Evolutionary conservation across 2,888 invertebrate genomes (phyloP), one percentile per base, ranked within the genome.

Genomic region (Vesta saturnalis): DNA sequence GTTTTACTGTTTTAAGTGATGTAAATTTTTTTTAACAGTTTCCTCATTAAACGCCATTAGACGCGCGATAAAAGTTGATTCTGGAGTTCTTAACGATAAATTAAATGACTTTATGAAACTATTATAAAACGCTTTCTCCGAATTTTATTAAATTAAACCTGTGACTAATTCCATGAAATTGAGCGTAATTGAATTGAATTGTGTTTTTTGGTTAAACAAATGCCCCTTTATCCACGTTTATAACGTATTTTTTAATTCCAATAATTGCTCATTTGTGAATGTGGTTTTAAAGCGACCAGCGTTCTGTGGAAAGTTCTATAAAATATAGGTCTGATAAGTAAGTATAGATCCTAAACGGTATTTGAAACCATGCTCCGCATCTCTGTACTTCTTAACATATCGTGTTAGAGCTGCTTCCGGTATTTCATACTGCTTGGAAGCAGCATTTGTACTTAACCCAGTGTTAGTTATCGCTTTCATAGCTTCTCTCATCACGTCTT

Each of bases 251-350:
- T 49, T 49, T 19, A 49, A 49, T 6, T 49, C 49, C 49, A 49
- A 10, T 15, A 49, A 49, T 10, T 49, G 49, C 2, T 49, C 49
- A 18, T n/a, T n/a, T n/a, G n/a, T n/a, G n/a, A n/a, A n/a, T n/a
- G n/a, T n/a, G n/a, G n/a, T n/a, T n/a, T n/a, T 49, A 49, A 49
- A 49, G 16, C 49, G 49, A 49, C 49, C 49, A 49, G 49, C 15
- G 16, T 49, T 49, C 10, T 49, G 8, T 1, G 19, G 49, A 49
- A 49, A 49, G 16, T 15, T 49, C 49, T 49, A 12, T 5, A 49
- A 49, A 43, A 30, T 6, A 30, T 30, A 6, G 10, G 30, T 30
- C 30, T 30, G 30, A 30, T 30, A 30, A 30, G 10, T 30, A 30
- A 30, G 30, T 30, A n/a, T n/a, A 30, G 30, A 30, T 30, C 10